Percentiles rank a stretch among this genome's conserved stretches.
phyloP scores from a whole-genome alignment of 2,888 invertebrate species.

The Ariolimax columbianus region DNA sequence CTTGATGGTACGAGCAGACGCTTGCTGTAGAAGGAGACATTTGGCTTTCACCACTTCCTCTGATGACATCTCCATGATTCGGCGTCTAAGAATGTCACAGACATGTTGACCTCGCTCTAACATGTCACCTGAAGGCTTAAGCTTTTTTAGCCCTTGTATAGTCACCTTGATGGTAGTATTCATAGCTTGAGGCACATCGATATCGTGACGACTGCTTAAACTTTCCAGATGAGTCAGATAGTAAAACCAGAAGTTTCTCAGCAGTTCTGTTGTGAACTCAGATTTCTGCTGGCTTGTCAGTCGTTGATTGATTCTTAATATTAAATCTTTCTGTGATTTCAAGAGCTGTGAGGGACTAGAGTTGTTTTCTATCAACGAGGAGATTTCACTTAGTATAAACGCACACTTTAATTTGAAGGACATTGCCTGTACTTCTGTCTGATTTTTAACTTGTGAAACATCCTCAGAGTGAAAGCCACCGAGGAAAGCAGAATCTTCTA shows the following conservation, averaged over 20 bases:
- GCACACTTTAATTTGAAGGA: conserved; percentile 40
- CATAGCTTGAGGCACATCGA: neutral
- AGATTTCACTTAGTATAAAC: conserved; percentile 38
- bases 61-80: neutral
- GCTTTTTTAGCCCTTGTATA: neutral
- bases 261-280: conserved; percentile 26
- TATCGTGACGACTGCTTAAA: neutral
- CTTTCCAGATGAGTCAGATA: conserved; percentile 9
- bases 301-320: conserved; percentile 14
- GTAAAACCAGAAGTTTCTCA: conserved; percentile 11
- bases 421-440: neutral
- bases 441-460: neutral
- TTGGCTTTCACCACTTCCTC: neutral
- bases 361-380: neutral
- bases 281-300: conserved; percentile 25
- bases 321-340: conserved; percentile 16
- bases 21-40: conserved; percentile 14
- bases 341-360: neutral
- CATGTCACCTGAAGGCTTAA: neutral
- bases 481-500: conserved; percentile 25
- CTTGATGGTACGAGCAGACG: conserved; percentile 19
- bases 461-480: conserved; percentile 1
- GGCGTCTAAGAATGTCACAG: neutral
- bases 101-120: neutral
- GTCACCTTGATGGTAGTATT: neutral